phyloP scores from a whole-genome alignment of 2,888 invertebrate species.

The Epirrhoe tristata region DNA sequence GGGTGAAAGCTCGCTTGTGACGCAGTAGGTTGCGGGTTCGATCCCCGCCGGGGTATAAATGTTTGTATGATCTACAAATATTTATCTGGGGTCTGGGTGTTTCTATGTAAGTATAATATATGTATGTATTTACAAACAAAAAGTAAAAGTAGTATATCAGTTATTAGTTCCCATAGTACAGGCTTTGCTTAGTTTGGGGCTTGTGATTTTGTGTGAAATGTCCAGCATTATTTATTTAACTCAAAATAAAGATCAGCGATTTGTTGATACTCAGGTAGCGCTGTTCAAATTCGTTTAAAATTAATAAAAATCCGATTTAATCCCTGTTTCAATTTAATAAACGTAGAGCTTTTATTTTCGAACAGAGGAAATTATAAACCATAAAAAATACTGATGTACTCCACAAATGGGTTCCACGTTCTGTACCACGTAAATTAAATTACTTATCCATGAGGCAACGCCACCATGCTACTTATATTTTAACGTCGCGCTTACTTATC shows the following conservation, averaged over 20 bases:
- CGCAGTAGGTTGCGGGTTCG: no score
- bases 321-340: neutral
- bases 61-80: no score
- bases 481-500: constrained; percentile 28
- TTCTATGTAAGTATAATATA: no score
- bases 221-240: no score
- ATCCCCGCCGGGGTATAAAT: no score
- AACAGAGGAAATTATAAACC: neutral
- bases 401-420: constrained; percentile 7
- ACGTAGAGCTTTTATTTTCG: neutral
- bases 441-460: constrained; percentile 15
- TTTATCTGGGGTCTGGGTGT: no score
- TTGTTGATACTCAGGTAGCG: neutral
- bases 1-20: no score
- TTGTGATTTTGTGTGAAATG: no score
- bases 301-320: neutral
- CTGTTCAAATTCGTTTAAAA: constrained; percentile 1
- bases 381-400: constrained; percentile 3
- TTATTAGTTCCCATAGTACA: no score
- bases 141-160: no score
- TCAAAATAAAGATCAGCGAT: constrained; percentile 2
- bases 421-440: constrained; percentile 22
- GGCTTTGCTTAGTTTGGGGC: no score
- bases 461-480: constrained; percentile 23
- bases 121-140: no score